Evolutionary conservation across 2,113 vertebrate genomes (phyloP).

Genomic region (Chroicocephalus ridibundus): DNA sequence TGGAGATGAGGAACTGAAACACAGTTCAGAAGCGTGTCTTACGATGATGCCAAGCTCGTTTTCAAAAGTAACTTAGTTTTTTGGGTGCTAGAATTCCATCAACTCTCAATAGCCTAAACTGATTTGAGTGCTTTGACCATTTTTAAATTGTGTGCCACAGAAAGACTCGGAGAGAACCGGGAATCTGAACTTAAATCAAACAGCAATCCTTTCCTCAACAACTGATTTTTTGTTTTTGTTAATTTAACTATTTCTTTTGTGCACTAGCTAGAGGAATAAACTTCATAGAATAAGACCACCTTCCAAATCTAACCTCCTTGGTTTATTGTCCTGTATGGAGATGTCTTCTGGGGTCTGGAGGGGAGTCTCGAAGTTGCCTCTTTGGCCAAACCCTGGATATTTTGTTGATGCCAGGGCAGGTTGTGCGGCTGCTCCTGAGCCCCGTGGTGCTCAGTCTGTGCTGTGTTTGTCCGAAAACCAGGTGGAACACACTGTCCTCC

Average conservation of each 20-base stretch:
- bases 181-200: background rate
- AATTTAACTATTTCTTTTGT: background rate
- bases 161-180: background rate
- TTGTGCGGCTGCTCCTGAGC: background rate
- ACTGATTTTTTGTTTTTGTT: background rate
- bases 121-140: background rate
- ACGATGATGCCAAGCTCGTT: background rate
- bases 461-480: background rate
- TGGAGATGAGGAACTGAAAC: slow-evolving; percentile 9
- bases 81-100: background rate
- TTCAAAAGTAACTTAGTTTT: background rate
- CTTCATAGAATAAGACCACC: background rate
- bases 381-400: background rate
- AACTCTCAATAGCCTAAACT: background rate
- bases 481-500: background rate
- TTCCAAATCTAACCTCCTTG: background rate
- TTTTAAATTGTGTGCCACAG: background rate
- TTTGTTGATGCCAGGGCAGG: background rate
- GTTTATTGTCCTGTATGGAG: background rate
- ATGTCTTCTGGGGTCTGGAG: background rate
- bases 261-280: background rate
- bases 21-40: background rate
- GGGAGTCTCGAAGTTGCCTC: background rate
- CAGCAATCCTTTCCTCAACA: background rate
- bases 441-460: fast-evolving